A percentile compares a stretch with the other conserved stretches of the same genome.
Evolutionary conservation across 2,797 vertebrate genomes (phyloP).

Genomic region (Onychomys leucogaster): DNA sequence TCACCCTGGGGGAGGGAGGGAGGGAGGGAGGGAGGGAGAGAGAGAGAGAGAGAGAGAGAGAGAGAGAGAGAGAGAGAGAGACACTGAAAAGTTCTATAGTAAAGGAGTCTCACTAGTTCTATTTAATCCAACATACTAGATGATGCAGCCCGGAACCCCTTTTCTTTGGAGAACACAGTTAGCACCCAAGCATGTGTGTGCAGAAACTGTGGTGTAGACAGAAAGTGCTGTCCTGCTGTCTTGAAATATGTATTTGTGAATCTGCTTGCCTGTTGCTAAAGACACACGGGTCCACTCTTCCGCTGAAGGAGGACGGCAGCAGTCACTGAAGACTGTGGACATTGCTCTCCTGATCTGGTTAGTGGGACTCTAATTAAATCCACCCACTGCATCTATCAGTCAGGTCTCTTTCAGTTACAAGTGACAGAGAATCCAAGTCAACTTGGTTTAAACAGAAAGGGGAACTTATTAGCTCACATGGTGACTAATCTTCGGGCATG

Average conservation of each 20-base stretch:
- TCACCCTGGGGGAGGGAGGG: not conserved
- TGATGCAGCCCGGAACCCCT: not conserved
- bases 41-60: not conserved
- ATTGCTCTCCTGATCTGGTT: not conserved
- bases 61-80: not conserved
- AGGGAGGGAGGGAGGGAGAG: not conserved
- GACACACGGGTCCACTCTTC: not conserved
- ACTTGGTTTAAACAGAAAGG: not conserved
- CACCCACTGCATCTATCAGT: not conserved
- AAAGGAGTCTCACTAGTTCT: not conserved
- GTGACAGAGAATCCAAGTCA: not conserved
- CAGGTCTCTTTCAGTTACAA: not conserved
- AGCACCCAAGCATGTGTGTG: not conserved
- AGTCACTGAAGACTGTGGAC: not conserved
- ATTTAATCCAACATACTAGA: not conserved
- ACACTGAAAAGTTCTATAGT: not conserved
- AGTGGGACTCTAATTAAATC: not conserved
- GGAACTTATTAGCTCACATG: not conserved
- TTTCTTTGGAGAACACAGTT: not conserved
- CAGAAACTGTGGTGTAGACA: not conserved
- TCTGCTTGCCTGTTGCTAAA: not conserved
- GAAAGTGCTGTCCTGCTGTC: not conserved
- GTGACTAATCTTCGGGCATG: not conserved
- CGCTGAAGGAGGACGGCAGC: not conserved
- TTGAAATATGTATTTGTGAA: not conserved